A percentile compares a stretch with the other conserved stretches of the same genome.
Evolutionary conservation across 1,140 invertebrate species (phyloP).

Genomic region (Saccostrea cuccullata): DNA sequence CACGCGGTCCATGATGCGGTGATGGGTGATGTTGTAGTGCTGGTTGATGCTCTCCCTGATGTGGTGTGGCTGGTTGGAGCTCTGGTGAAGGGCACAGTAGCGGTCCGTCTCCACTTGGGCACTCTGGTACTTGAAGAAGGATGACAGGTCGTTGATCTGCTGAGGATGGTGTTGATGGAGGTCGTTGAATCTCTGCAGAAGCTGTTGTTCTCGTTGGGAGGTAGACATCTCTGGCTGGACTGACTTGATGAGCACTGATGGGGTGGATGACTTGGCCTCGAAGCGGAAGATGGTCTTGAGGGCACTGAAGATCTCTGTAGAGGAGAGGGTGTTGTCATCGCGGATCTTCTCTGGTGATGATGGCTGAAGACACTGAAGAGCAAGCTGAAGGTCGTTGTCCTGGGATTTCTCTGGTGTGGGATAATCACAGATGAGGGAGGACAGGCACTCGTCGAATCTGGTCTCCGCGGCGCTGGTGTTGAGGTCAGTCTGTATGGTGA

Average conservation of each 20-base stretch:
- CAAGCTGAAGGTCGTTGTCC: slow-evolving; percentile 39
- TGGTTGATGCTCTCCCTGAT: slow-evolving; percentile 53
- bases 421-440: slow-evolving; percentile 45
- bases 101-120: slow-evolving; percentile 62
- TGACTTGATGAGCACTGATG: slow-evolving; percentile 38
- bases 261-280: slow-evolving; percentile 29
- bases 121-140: slow-evolving; percentile 62
- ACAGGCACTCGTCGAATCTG: slow-evolving; percentile 53
- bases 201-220: slow-evolving; percentile 52
- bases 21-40: slow-evolving; percentile 62
- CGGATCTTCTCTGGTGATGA: neutral
- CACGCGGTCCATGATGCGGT: slow-evolving; percentile 64
- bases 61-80: slow-evolving; percentile 50
- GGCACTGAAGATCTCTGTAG: slow-evolving; percentile 51
- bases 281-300: slow-evolving; percentile 45
- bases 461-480: slow-evolving; percentile 23
- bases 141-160: slow-evolving; percentile 57
- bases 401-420: slow-evolving; percentile 18
- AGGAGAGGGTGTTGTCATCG: slow-evolving; percentile 45
- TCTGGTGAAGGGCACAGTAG: slow-evolving; percentile 58
- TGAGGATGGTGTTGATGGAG: slow-evolving; percentile 49
- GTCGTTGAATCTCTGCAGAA: slow-evolving; percentile 57
- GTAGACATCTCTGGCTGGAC: slow-evolving; percentile 42
- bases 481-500: neutral
- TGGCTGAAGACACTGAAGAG: slow-evolving; percentile 53